Percentiles rank a stretch among this genome's conserved stretches.
Evolutionary conservation across 1,140 invertebrate genomes (phyloP).

Genomic region (Armadillidium nasatum): DNA sequence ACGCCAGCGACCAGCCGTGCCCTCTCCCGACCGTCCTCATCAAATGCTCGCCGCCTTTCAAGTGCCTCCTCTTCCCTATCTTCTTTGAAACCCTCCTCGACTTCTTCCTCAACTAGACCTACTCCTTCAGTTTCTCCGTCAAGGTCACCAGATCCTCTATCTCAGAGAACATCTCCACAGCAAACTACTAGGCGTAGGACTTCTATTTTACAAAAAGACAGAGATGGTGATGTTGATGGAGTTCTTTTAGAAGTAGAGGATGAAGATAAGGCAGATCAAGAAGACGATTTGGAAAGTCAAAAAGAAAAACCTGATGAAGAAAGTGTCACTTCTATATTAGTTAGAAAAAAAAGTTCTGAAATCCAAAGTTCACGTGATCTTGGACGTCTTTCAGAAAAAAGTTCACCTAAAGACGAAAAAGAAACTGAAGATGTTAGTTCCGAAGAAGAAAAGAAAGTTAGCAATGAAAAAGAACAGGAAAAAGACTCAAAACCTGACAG

Average conservation of each 20-base stretch:
- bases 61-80: not conserved
- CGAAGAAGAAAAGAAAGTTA: not conserved
- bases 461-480: not conserved
- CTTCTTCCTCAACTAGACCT: not conserved
- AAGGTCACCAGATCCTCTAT: not conserved
- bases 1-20: not conserved
- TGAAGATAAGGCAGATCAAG: not conserved
- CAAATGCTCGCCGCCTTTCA: conserved; percentile 1
- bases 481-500: not conserved
- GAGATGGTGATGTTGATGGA: not conserved
- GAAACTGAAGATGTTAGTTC: not conserved
- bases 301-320: not conserved
- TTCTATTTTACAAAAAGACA: not conserved
- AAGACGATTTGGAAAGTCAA: not conserved
- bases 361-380: not conserved
- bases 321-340: not conserved
- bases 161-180: not conserved
- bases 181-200: not conserved
- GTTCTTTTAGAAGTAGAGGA: not conserved
- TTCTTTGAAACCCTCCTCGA: not conserved
- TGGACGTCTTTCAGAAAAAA: not conserved
- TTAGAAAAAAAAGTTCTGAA: not conserved
- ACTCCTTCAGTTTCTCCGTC: not conserved
- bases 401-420: not conserved
- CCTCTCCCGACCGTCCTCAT: not conserved